These are phyloP conservation scores for Siphamia tubifer DNA, from an alignment of 2,113 vertebrate genomes.

Conservation along the genomic window DNA sequence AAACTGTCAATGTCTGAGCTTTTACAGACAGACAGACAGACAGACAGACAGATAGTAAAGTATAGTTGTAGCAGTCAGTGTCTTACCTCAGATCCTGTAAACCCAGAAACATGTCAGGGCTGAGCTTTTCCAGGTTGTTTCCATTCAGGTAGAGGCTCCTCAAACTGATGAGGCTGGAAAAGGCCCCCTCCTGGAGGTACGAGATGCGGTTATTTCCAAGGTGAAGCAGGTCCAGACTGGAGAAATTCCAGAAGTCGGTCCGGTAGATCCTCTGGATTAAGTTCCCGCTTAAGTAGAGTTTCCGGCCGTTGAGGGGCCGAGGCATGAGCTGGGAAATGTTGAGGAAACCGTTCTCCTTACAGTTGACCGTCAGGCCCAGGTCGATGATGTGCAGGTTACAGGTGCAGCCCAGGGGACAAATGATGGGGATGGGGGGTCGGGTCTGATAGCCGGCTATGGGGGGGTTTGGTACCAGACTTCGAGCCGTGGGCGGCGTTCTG, in stretches of 20 bases:
- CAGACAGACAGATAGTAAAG: too few relatives aligned
- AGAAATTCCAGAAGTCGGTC: conserved; percentile 98
- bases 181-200: conserved; percentile 95
- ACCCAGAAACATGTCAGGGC: conserved; percentile 93
- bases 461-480: conserved; percentile 89
- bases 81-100: conserved; percentile 86
- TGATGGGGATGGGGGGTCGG: conserved; percentile 94
- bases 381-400: conserved; percentile 97
- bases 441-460: conserved; percentile 95
- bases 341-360: conserved; percentile 91
- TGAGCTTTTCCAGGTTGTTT: conserved; percentile 92
- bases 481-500: conserved; percentile 88
- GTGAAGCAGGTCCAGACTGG: conserved; percentile 94
- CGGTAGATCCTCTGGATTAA: conserved; percentile 96
- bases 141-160: conserved; percentile 95
- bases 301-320: conserved; percentile 94
- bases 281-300: conserved; percentile 95
- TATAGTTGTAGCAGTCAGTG: too few relatives aligned
- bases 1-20: too few relatives aligned
- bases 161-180: conserved; percentile 91
- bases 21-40: too few relatives aligned
- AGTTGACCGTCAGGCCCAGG: conserved; percentile 95
- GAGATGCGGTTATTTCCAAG: conserved; percentile 97
- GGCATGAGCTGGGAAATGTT: conserved; percentile 96
- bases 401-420: conserved; percentile 93